These are phyloP conservation scores for Pseudocheirus occidentalis DNA, from an alignment of 2,797 vertebrate genomes.

Conservation along the genomic window DNA sequence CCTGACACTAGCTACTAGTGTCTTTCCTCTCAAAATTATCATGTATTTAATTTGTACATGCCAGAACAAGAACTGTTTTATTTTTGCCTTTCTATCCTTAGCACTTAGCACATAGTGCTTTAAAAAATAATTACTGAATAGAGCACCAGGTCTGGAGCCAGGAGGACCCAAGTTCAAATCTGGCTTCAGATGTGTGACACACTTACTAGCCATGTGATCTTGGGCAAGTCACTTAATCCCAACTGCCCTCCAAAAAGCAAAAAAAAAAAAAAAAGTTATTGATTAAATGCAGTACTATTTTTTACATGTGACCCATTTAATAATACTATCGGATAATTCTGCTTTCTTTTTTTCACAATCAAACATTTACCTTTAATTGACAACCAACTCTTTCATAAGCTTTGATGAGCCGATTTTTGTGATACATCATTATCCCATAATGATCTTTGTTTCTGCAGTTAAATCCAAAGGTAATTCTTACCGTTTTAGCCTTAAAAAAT, in stretches of 20 bases:
- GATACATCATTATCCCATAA: slow-evolving; percentile 99
- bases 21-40: neutral
- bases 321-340: slow-evolving; percentile 28
- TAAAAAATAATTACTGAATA: neutral
- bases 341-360: slow-evolving; percentile 38
- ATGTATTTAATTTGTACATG: neutral
- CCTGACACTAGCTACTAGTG: neutral
- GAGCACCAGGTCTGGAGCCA: too few relatives aligned
- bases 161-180: too few relatives aligned
- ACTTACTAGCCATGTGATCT: too few relatives aligned
- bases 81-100: neutral
- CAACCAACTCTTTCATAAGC: slow-evolving; percentile 95
- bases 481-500: slow-evolving; percentile 83
- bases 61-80: neutral
- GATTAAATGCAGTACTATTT: neutral
- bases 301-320: slow-evolving; percentile 4
- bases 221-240: too few relatives aligned
- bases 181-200: too few relatives aligned
- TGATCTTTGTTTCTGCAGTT: slow-evolving; percentile 97
- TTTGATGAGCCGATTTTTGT: slow-evolving; percentile 97
- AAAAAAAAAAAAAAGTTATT: neutral
- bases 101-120: neutral
- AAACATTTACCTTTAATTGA: slow-evolving; percentile 90
- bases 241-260: too few relatives aligned
- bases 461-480: slow-evolving; percentile 95